Evolutionary conservation across 2,113 vertebrate genomes (phyloP), one percentile per base, ranked within the genome.

Genomic region (Smithornis capensis): DNA sequence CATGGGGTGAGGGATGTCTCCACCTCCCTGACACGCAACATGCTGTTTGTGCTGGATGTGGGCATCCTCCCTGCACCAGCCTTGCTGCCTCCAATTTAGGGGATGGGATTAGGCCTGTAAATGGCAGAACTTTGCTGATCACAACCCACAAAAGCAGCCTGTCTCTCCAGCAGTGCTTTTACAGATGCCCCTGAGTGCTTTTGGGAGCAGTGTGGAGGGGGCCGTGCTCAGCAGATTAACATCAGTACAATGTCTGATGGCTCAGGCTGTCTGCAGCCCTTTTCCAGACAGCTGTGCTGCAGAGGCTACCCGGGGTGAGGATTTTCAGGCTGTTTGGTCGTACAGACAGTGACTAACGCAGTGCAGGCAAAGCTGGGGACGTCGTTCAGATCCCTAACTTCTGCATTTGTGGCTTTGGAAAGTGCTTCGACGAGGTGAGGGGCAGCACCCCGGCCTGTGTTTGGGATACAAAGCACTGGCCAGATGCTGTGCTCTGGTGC

Each of bases 381-480:
- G 29, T 42, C 7, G 1, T 45, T 33, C 37, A 33, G 44, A 29
- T 44, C 37, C 52, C 0, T 24, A 57, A 52, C 47, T 53, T 49
- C 31, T 67, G n/a, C 42, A n/a, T 67, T 4, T 57, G 37, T 0
- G 0, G 5, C 29, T 94, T 56, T 73, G 50, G 45, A 47, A 60
- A 2, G 24, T 15, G 17, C 21, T 68, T 38, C 0, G 0, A 3
- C 5, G n/a, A 22, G 45, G 28, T 31, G 45, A 68, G 40, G 40
- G 45, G 15, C 3, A 0, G 40, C 49, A 27, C 21, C 57, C 40
- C 1, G 3, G 42, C 52, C 65, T 68, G 52, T 29, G 37, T 28
- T 47, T 47, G 37, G 68, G 63, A 8, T 6, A 25, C 24, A 81
- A 69, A 91, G 44, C 40, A 14, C 55, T 33, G 65, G 69, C 42